A percentile compares a stretch with the other conserved stretches of the same genome.
Evolutionary conservation across 2,113 vertebrate genomes (phyloP).

Genomic region (Cyanoramphus novaezelandiae): DNA sequence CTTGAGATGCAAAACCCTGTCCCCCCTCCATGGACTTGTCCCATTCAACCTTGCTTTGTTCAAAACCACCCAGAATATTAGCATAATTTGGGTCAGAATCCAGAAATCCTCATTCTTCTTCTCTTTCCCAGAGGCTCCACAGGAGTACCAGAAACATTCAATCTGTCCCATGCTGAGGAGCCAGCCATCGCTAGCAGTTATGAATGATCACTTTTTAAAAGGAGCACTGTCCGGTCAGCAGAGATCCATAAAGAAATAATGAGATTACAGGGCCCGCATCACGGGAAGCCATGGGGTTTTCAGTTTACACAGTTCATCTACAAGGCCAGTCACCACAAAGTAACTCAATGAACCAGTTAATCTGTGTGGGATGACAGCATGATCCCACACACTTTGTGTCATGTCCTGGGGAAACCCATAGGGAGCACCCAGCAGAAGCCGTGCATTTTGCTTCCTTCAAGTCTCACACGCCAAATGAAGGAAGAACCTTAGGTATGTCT

Average conservation of each 20-base stretch:
- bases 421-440: background rate
- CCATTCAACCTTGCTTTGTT: background rate
- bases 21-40: background rate
- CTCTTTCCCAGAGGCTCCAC: background rate
- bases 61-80: background rate
- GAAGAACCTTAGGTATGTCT: background rate
- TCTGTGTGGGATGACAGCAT: fast-evolving
- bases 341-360: background rate
- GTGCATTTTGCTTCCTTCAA: background rate
- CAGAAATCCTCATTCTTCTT: background rate
- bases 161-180: fast-evolving
- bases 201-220: background rate
- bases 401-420: background rate
- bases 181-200: background rate
- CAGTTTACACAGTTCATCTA: background rate
- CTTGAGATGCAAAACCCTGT: background rate
- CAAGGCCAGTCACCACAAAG: background rate
- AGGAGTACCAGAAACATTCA: background rate
- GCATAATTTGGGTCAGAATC: background rate
- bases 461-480: background rate
- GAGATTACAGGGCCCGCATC: background rate
- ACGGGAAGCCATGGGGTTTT: fast-evolving
- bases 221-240: background rate
- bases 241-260: background rate
- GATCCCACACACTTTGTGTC: background rate